phyloP scores from a whole-genome alignment of 2,113 vertebrate genomes.

The Rhinolophus ferrumequinum region DNA sequence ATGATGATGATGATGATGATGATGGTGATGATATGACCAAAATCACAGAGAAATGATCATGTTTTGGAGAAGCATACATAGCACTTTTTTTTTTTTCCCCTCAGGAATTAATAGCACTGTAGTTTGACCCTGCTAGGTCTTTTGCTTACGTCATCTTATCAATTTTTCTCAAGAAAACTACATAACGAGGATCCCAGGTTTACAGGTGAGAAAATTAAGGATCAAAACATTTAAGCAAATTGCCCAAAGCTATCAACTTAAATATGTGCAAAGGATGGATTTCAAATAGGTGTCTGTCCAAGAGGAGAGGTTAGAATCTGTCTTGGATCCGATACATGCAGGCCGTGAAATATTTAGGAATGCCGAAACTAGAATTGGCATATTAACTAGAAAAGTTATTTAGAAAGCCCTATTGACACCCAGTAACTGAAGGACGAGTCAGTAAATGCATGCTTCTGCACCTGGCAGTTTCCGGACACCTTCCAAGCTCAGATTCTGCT shows the following conservation, averaged over 20 bases:
- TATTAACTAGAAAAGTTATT: not conserved
- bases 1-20: not conserved
- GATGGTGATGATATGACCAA: not conserved
- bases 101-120: not conserved
- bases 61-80: not conserved
- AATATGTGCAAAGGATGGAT: constrained; percentile 43
- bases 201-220: constrained; percentile 42
- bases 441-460: constrained; percentile 2
- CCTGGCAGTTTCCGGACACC: constrained; percentile 25
- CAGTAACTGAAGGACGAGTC: not conserved
- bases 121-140: not conserved
- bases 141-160: not conserved
- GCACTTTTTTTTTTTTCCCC: not conserved
- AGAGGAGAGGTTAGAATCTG: constrained; percentile 44
- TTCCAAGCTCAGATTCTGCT: constrained; percentile 59
- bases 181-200: not conserved
- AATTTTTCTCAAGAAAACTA: not conserved
- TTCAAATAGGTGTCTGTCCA: constrained; percentile 22
- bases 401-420: constrained; percentile 43
- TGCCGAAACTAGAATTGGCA: not conserved
- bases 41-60: not conserved
- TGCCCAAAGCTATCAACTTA: constrained; percentile 9
- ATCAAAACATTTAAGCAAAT: constrained; percentile 46
- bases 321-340: constrained; percentile 33
- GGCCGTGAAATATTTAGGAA: not conserved